Conservation (phyloP, 2,113 vertebrate genomes). For the Poicephalus meyeri region DNA sequence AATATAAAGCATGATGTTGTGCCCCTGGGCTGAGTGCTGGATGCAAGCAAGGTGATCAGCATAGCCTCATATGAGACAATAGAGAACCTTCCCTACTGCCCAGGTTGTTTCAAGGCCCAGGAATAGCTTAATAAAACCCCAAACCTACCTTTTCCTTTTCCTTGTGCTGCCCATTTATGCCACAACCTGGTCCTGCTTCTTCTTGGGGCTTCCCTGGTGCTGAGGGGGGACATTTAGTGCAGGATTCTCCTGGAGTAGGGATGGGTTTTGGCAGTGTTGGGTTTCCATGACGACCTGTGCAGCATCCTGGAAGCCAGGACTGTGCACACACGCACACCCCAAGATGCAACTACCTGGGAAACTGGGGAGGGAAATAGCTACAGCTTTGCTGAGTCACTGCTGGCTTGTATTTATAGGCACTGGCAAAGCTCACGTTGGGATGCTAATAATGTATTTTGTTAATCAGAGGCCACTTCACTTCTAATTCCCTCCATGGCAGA, state of each 20-base stretch:
- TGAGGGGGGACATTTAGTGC: not conserved
- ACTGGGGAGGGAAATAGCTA: not conserved
- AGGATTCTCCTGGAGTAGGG: not conserved
- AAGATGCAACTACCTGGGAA: constrained; percentile 53
- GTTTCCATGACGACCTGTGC: constrained; percentile 71
- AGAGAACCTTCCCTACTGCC: not conserved
- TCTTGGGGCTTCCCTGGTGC: not conserved
- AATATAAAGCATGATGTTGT: not conserved
- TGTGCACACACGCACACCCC: constrained; percentile 4
- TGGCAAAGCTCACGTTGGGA: constrained; percentile 56
- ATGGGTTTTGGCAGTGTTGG: not conserved
- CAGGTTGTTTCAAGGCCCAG: not conserved
- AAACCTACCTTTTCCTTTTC: not conserved
- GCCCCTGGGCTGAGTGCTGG: not conserved
- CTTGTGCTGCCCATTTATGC: no score
- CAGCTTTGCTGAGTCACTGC: constrained; percentile 72
- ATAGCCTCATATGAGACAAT: not conserved
- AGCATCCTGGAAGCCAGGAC: constrained; percentile 57
- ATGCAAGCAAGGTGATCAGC: not conserved
- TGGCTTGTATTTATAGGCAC: constrained; percentile 60
- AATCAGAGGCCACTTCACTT: constrained; percentile 54
- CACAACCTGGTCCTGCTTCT: not conserved
- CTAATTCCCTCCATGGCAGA: not conserved
- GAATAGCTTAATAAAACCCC: not conserved
- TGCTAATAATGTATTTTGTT: constrained; percentile 62